A percentile compares a stretch with the other conserved stretches of the same genome.
These are phyloP conservation scores for Rotaria magnacalcarata DNA, from an alignment of 2,888 invertebrate genomes.

Conservation along the genomic window DNA sequence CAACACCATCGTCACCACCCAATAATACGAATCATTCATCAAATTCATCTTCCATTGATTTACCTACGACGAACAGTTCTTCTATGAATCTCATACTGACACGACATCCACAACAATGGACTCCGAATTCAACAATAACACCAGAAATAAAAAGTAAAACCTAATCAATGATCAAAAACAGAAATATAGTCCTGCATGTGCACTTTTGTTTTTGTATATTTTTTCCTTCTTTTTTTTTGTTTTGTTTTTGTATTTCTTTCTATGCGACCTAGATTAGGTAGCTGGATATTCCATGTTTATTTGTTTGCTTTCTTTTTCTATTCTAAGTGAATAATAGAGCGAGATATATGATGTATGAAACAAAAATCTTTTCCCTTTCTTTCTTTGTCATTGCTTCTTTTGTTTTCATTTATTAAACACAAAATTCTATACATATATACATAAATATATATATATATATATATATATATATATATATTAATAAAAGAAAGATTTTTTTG, in stretches of 20 bases:
- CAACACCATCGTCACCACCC: background rate
- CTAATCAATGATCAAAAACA: background rate
- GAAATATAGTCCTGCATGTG: background rate
- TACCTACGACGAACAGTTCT: slow-evolving; percentile 4
- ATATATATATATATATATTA: background rate
- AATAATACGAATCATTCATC: background rate
- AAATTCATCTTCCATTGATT: background rate
- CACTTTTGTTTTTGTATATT: background rate
- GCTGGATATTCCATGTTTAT: slow-evolving; percentile 13
- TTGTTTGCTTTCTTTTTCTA: background rate
- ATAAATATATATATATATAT: background rate
- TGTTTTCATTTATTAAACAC: background rate
- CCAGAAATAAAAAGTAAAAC: slow-evolving; percentile 6
- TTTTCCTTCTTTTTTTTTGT: background rate
- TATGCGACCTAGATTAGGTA: slow-evolving; percentile 8
- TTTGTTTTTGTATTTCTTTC: background rate
- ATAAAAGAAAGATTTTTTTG: background rate
- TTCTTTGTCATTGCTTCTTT: background rate
- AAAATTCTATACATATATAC: slow-evolving; percentile 20
- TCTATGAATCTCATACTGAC: background rate
- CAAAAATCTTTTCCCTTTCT: slow-evolving; percentile 5
- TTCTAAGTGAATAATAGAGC: slow-evolving; percentile 16
- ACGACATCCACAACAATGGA: slow-evolving; percentile 22
- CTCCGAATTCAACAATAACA: background rate
- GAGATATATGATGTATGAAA: slow-evolving; percentile 16